Evolutionary conservation across 2,888 invertebrate species (phyloP).

Genomic region (Ctena decussata): DNA sequence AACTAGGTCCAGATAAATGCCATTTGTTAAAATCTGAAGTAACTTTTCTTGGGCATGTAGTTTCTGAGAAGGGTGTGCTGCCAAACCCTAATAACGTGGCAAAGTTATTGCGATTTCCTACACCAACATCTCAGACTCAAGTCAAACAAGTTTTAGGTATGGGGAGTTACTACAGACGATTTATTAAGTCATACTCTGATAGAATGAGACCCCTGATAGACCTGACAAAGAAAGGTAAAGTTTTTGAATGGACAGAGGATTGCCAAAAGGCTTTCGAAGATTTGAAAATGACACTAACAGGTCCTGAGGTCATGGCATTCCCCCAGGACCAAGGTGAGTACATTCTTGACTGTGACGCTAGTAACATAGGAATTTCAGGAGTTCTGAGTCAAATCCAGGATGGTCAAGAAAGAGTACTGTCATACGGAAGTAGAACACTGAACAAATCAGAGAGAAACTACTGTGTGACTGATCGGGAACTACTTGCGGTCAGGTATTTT

Average conservation of each 20-base stretch:
- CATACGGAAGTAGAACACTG: slow-evolving; percentile 34
- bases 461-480: slow-evolving; percentile 33
- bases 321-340: slow-evolving; percentile 23
- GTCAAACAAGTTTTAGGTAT: slow-evolving; percentile 52
- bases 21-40: slow-evolving; percentile 40
- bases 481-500: slow-evolving; percentile 24
- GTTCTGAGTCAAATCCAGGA: slow-evolving; percentile 45
- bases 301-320: slow-evolving; percentile 40
- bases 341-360: slow-evolving; percentile 53
- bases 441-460: slow-evolving; percentile 26
- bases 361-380: slow-evolving; percentile 42
- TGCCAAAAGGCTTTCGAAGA: slow-evolving; percentile 29
- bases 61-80: slow-evolving; percentile 6
- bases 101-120: slow-evolving; percentile 24
- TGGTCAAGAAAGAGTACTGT: slow-evolving; percentile 31
- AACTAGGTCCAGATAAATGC: slow-evolving; percentile 63
- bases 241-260: slow-evolving; percentile 32
- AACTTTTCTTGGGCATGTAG: slow-evolving; percentile 42
- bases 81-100: slow-evolving; percentile 18
- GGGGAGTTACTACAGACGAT: slow-evolving; percentile 42
- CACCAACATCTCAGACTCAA: slow-evolving; percentile 33
- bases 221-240: slow-evolving; percentile 23
- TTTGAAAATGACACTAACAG: slow-evolving; percentile 26
- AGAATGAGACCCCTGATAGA: slow-evolving; percentile 45
- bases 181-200: slow-evolving; percentile 25